Evolutionary conservation across 2,888 invertebrate species (phyloP), one percentile per base, ranked within the genome.

Genomic region (Mamestra brassicae): DNA sequence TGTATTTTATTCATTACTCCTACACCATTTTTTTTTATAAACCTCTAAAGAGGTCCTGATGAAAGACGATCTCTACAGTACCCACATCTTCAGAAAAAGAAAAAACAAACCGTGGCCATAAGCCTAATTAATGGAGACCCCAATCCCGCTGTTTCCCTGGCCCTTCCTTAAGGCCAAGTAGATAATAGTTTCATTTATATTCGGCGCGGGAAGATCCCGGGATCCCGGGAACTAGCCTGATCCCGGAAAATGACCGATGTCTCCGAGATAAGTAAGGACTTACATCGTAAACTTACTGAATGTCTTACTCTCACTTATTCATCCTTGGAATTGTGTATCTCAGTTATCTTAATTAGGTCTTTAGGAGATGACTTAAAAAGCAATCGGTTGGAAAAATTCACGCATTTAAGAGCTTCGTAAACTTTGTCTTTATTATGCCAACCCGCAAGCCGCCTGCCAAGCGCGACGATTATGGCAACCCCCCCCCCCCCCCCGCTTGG

Each of bases 151-250:
- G 34, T 58, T 52, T 65, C 34, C 60, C 3, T 75, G 70, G 80
- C 82, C 74, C 63, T 57, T n/a, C 58, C 38, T 38, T 74, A 58
- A 61, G 74, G 69, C 83, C 61, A 68, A 83, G 78, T 63, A 85
- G 80, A 86, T 86, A 85, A 89, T 87, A 89, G 86, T 89, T 90
- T 88, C 90, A 90, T 90, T 90, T 89, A 87, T 90, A 90, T 90
- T 89, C 90, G 60, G 58, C 47, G 45, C 77, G 80, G 73, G 76
- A 73, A 58, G 54, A 62, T 26, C 50, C 74, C 50, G 64, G 70
- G 78, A 74, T 71, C 69, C 77, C 74, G 76, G 84, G 83, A 55
- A 68, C 73, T 72, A 58, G 66, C 70, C 55, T 67, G 79, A 78
- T 80, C 78, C 83, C 81, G 80, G 87, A 76, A 84, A 88, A 87